A percentile compares a stretch with the other conserved stretches of the same genome.
Conservation (phyloP, 2,888 invertebrate species). For the Caenorhabditis macrosperma region DNA sequence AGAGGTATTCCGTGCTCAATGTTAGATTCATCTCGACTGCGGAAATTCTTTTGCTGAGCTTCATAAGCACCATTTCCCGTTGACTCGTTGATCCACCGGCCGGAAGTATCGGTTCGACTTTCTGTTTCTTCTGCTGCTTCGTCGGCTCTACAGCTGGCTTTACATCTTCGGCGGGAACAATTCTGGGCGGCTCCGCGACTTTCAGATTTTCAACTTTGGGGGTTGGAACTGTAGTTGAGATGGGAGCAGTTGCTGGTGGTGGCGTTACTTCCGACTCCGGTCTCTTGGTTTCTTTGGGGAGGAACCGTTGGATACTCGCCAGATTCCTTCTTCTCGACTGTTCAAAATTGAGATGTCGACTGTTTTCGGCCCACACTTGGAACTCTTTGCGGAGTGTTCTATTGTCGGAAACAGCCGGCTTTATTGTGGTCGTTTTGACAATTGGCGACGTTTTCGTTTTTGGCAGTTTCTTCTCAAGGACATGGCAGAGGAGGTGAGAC, state of each 20-base stretch:
- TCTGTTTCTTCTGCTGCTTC: constrained; percentile 1
- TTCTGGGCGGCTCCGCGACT: neutral
- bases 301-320: constrained; percentile 44
- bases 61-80: constrained; percentile 92
- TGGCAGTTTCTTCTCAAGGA: constrained; percentile 4
- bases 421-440: constrained; percentile 6
- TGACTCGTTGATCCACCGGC: constrained; percentile 55
- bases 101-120: constrained; percentile 43
- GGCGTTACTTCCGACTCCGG: neutral
- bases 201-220: constrained; percentile 7
- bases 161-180: constrained; percentile 1
- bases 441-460: neutral
- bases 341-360: constrained; percentile 28
- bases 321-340: constrained; percentile 40
- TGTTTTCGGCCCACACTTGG: constrained; percentile 28
- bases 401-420: constrained; percentile 36
- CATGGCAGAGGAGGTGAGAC: constrained; percentile 21
- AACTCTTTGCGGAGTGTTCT: constrained; percentile 8
- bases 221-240: neutral
- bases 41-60: constrained; percentile 91
- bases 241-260: neutral
- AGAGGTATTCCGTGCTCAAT: constrained; percentile 94
- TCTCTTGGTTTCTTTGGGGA: neutral
- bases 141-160: constrained; percentile 13
- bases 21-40: constrained; percentile 96